Conservation (phyloP, 2,888 invertebrate species). For the Xestia xanthographa region DNA sequence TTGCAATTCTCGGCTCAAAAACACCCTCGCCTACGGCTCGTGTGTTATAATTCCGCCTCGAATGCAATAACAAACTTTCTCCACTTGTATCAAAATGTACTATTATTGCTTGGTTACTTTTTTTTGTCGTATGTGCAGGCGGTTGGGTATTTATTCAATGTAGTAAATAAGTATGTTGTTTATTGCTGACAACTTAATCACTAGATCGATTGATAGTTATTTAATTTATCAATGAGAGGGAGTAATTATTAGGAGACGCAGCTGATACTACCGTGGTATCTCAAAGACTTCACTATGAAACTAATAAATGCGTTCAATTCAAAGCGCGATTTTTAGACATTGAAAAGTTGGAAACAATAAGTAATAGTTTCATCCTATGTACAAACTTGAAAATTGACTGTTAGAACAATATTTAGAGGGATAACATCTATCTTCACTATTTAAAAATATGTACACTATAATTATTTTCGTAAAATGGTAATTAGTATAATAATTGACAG, state of each 20-base stretch:
- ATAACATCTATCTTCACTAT: too few species aligned
- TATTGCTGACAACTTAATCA: slow-evolving; percentile 17
- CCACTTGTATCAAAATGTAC: too few species aligned
- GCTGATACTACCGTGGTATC: not conserved
- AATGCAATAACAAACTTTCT: too few species aligned
- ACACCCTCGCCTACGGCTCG: too few species aligned
- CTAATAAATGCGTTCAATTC: too few species aligned
- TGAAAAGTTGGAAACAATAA: too few species aligned
- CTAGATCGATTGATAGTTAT: slow-evolving; percentile 19
- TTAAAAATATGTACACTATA: not conserved
- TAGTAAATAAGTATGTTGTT: not conserved
- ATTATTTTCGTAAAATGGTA: not conserved
- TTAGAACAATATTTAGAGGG: not conserved
- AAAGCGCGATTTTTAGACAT: not conserved
- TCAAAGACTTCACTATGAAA: not conserved
- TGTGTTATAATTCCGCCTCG: too few species aligned
- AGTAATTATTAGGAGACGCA: not conserved
- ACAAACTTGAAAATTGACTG: not conserved
- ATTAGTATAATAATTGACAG: not conserved
- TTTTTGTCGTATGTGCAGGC: slow-evolving; percentile 2
- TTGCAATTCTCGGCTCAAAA: too few species aligned
- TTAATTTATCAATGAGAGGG: slow-evolving; percentile 13
- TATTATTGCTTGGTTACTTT: too few species aligned
- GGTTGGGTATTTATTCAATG: not conserved
- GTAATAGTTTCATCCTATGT: not conserved